phyloP scores from a whole-genome alignment of 1,140 invertebrate genomes.

The Heliconius congener region DNA sequence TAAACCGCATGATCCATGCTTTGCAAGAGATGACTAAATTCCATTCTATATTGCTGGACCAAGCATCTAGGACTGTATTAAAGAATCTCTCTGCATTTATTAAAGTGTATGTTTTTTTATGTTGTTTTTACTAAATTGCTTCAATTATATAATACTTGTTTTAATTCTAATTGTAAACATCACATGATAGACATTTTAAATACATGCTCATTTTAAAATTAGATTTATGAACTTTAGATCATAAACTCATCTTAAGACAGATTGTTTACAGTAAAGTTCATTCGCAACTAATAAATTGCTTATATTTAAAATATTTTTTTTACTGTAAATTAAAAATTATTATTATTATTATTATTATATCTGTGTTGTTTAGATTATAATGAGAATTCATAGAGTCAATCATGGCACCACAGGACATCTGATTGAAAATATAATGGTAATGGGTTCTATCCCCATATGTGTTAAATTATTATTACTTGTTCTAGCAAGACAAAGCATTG shows the following conservation, averaged over 20 bases:
- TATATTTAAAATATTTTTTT: background rate
- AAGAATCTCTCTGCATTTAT: constrained; percentile 94
- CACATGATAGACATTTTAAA: background rate
- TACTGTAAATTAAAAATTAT: background rate
- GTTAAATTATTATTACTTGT: no score
- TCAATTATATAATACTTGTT: background rate
- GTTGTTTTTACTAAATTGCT: background rate
- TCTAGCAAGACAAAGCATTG: no score
- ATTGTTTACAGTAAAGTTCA: background rate
- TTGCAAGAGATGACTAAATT: constrained; percentile 95
- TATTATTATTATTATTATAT: no score
- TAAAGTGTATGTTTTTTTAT: constrained; percentile 84
- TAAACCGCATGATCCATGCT: constrained; percentile 89
- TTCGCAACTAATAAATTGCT: background rate
- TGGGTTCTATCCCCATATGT: no score
- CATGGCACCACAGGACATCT: no score
- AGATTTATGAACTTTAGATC: background rate
- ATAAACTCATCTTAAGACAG: background rate
- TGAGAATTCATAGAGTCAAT: background rate
- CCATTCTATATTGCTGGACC: constrained; percentile 93
- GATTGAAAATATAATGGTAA: no score
- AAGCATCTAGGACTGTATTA: constrained; percentile 92
- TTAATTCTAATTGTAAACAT: background rate
- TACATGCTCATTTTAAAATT: background rate
- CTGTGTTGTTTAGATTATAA: background rate